Evolutionary conservation across 2,797 vertebrate species (phyloP).

Genomic region (Pangasius sanitwongsei): DNA sequence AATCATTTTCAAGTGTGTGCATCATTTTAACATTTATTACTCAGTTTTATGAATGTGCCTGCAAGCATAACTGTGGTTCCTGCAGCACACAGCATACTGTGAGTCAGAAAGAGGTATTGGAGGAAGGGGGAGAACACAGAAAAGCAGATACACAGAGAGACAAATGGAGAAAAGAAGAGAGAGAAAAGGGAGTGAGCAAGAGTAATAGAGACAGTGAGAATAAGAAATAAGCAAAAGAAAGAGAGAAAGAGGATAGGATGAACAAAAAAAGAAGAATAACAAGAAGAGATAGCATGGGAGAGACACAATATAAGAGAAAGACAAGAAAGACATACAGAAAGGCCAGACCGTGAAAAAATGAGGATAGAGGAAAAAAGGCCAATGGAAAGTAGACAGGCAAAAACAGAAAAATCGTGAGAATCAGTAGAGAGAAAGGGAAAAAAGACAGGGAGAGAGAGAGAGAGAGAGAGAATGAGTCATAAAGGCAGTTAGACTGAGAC

Average conservation of each 20-base stretch:
- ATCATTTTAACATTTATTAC: neutral
- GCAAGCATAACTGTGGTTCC: neutral
- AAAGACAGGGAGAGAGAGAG: neutral
- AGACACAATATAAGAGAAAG: neutral
- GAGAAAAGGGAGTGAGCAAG: neutral
- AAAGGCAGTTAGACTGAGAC: too few relatives aligned
- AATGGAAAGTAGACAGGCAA: neutral
- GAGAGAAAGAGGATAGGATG: too few relatives aligned
- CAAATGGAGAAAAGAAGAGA: neutral
- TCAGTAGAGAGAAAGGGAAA: neutral
- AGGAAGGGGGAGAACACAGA: neutral
- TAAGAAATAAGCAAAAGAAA: neutral
- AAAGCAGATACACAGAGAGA: neutral
- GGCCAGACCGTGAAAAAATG: neutral
- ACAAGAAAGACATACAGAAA: neutral
- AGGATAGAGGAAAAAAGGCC: neutral
- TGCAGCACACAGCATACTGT: neutral
- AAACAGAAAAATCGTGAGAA: neutral
- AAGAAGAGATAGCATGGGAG: neutral
- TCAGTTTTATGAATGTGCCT: neutral
- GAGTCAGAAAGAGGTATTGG: neutral
- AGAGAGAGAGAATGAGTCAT: neutral
- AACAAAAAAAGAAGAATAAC: neutral
- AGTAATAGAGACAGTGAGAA: neutral
- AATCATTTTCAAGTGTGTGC: neutral